Conservation (phyloP, 1,140 invertebrate species). For the Meloidogyne hapla region DNA sequence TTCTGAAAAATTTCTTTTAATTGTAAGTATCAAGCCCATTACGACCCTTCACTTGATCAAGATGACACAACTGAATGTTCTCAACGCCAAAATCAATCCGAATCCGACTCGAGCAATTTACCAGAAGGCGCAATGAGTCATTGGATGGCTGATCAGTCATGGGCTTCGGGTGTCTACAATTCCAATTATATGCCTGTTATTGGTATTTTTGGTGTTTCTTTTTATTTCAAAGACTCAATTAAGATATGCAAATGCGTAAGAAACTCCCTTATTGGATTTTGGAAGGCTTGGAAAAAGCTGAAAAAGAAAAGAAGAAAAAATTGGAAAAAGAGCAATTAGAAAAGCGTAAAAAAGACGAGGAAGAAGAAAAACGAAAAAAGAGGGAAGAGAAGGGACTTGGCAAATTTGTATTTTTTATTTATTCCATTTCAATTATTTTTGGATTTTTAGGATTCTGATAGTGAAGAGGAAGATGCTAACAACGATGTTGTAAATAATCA, state of each 20-base stretch:
- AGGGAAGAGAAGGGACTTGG: conserved; percentile 43
- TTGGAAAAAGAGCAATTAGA: conserved; percentile 70
- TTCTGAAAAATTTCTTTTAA: too few relatives aligned
- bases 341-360: conserved; percentile 51
- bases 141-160: conserved; percentile 25
- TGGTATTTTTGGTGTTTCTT: conserved; percentile 12
- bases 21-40: conserved; percentile 45
- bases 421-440: conserved; percentile 9
- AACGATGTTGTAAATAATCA: conserved; percentile 30
- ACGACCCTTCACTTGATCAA: conserved; percentile 42
- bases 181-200: conserved; percentile 32
- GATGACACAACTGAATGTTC: conserved; percentile 21
- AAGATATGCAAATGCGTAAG: conserved; percentile 83
- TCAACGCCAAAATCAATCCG: not conserved
- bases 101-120: not conserved
- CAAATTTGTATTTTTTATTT: conserved; percentile 38
- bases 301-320: conserved; percentile 85
- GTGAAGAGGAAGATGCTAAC: conserved; percentile 31
- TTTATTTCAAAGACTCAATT: conserved; percentile 17
- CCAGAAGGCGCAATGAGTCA: conserved; percentile 38
- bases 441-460: conserved; percentile 42
- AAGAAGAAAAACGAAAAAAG: conserved; percentile 31
- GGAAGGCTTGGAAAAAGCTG: conserved; percentile 94
- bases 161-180: conserved; percentile 7
- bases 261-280: conserved; percentile 91